Conservation (phyloP, 2,888 invertebrate genomes). For the Achlya flavicornis region DNA sequence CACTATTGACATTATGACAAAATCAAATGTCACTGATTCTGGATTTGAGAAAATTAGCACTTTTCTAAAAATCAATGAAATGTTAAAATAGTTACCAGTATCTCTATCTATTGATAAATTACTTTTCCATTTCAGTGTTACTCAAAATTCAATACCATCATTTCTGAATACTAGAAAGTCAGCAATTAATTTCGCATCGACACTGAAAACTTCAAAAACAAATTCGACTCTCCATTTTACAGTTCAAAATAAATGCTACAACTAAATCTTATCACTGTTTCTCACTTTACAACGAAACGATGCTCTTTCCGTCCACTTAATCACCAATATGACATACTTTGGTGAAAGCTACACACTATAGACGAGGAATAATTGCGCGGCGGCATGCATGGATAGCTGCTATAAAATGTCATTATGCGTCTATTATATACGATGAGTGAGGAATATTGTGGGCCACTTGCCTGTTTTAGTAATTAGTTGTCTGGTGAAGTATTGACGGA, state of each 20-base stretch:
- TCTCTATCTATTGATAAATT: no score
- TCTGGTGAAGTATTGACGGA: background rate
- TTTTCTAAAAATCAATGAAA: no score
- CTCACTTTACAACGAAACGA: background rate
- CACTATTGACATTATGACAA: no score
- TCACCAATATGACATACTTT: conserved; percentile 13
- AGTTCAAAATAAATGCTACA: conserved; percentile 1
- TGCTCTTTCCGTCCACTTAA: conserved; percentile 10
- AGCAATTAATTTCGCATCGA: background rate
- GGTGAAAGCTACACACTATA: conserved; percentile 9
- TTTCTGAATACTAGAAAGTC: background rate
- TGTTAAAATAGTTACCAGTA: no score
- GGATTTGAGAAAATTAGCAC: no score
- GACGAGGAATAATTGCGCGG: conserved; percentile 8
- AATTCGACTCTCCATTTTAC: background rate
- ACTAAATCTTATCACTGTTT: conserved; percentile 2
- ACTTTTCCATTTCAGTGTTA: no score
- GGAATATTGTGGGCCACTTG: conserved; percentile 7
- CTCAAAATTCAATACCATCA: background rate
- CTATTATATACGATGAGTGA: conserved; percentile 10
- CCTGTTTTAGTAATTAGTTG: conserved; percentile 1
- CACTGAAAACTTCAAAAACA: background rate
- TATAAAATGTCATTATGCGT: conserved; percentile 11
- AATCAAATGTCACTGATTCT: no score
- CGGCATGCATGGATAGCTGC: conserved; percentile 9